Evolutionary conservation across 1,140 invertebrate species (phyloP).

Genomic region (Rhopalosiphum padi): DNA sequence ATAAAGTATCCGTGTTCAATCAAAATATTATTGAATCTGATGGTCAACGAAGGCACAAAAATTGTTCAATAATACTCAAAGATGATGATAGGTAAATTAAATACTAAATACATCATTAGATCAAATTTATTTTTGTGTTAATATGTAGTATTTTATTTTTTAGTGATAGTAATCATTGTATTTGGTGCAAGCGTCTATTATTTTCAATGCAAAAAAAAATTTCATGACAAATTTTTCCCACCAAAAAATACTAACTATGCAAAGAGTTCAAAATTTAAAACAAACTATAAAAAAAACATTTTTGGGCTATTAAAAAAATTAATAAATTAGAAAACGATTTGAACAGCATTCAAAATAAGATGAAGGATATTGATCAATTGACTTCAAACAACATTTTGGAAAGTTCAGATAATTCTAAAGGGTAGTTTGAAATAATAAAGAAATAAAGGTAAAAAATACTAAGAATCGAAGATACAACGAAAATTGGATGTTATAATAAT

Average conservation of each 20-base stretch:
- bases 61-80: neutral
- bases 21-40: neutral
- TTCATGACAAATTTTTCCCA: neutral
- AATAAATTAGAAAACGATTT: neutral
- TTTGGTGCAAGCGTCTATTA: neutral
- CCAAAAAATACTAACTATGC: neutral
- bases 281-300: neutral
- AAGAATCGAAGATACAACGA: too few relatives aligned
- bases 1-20: neutral
- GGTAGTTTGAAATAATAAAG: too few relatives aligned
- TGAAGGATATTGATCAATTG: neutral
- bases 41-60: neutral
- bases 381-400: too few relatives aligned
- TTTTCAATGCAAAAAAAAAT: slow-evolving; percentile 1
- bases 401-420: too few relatives aligned
- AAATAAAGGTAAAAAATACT: too few relatives aligned
- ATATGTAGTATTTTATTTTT: neutral
- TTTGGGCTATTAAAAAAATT: neutral
- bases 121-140: neutral
- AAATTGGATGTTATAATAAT: too few relatives aligned
- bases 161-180: neutral
- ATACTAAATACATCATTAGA: neutral
- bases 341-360: neutral
- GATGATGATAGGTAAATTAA: too few relatives aligned
- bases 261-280: neutral